Conservation (phyloP, 2,113 vertebrate species). For the Equus przewalskii region DNA sequence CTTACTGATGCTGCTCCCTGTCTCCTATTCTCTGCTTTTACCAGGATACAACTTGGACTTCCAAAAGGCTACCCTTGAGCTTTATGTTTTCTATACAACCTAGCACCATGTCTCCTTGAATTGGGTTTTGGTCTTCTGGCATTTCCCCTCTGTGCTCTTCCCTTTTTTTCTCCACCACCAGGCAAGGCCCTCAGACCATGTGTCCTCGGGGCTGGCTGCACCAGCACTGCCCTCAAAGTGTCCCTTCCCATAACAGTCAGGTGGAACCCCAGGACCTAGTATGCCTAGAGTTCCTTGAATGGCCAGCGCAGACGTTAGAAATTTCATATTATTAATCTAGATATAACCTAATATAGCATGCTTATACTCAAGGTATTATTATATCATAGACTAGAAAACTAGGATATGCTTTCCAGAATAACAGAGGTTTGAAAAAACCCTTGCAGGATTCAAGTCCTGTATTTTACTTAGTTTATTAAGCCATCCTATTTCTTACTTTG, state of each 20-base stretch:
- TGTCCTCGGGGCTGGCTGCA: no score
- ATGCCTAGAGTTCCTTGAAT: background rate
- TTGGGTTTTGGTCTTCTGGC: background rate
- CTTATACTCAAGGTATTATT: background rate
- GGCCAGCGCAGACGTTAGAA: background rate
- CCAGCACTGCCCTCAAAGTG: background rate
- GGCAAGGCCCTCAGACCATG: background rate
- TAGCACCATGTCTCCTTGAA: background rate
- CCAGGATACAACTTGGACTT: background rate
- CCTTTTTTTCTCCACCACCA: background rate
- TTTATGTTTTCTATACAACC: background rate
- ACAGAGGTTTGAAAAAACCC: background rate
- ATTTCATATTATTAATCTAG: background rate
- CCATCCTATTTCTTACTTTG: constrained; percentile 34
- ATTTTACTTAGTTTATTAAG: constrained; percentile 32
- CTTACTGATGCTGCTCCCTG: background rate
- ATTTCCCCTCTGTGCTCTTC: background rate
- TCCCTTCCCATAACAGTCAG: background rate
- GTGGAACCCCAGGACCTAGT: background rate
- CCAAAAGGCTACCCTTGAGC: background rate
- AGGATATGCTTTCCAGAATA: background rate
- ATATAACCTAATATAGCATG: background rate
- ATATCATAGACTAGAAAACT: background rate
- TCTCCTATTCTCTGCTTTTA: background rate
- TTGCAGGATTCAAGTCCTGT: background rate